phyloP scores from a whole-genome alignment of 37 sponge, comb jelly and placozoan species.

The Halichondria panicea region DNA sequence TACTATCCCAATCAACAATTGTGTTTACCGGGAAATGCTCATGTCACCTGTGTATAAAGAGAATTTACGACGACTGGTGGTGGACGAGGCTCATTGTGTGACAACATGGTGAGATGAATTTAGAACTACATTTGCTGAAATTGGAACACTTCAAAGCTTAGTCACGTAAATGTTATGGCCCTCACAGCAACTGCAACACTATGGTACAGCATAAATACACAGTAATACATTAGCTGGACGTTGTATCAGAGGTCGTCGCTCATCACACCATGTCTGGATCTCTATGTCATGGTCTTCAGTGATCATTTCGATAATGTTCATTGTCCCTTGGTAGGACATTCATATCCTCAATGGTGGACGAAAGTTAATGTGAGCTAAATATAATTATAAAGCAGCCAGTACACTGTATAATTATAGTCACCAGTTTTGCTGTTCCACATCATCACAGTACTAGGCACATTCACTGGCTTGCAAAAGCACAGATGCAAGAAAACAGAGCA shows the following conservation, averaged over 20 bases:
- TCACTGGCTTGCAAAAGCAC: no score
- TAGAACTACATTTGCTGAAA: neutral
- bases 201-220: no score
- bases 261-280: constrained; percentile 15
- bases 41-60: neutral
- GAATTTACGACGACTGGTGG: neutral
- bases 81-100: constrained; percentile 13
- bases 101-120: neutral
- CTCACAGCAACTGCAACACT: constrained; percentile 20
- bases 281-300: constrained; percentile 25
- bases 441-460: no score
- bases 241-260: no score
- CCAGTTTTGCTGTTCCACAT: no score
- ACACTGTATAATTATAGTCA: no score
- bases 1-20: neutral
- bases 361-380: constrained; percentile 4
- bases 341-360: constrained; percentile 3
- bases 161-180: constrained; percentile 1
- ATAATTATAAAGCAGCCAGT: no score
- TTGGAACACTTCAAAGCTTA: neutral
- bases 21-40: constrained; percentile 1
- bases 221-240: no score
- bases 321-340: constrained; percentile 3
- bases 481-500: no score
- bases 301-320: neutral